Percentiles rank a stretch among this genome's conserved stretches.
These are phyloP conservation scores for Manis javanica DNA, from an alignment of 2,797 vertebrate genomes.

Conservation along the genomic window DNA sequence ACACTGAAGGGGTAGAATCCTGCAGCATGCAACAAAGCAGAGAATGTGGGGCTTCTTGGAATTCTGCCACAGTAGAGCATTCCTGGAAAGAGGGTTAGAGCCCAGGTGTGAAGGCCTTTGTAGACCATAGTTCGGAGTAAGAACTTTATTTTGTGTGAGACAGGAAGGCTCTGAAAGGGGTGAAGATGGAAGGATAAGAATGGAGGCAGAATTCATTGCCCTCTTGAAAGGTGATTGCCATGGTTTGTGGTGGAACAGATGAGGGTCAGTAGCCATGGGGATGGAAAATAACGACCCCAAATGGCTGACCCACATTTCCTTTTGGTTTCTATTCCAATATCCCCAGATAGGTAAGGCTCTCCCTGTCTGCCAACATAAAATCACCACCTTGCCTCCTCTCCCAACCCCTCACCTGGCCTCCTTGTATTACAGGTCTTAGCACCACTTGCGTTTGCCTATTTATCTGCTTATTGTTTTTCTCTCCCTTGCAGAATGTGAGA, in stretches of 20 bases:
- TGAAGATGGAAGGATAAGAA: neutral
- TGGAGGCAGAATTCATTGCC: neutral
- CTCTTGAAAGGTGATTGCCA: neutral
- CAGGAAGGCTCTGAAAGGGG: neutral
- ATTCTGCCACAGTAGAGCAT: neutral
- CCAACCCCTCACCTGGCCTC: neutral
- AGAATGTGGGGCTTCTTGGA: neutral
- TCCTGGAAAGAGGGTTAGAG: neutral
- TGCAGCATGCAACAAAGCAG: neutral
- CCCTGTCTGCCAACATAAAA: neutral
- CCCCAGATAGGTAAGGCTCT: neutral
- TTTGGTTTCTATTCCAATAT: neutral
- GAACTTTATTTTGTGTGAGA: neutral
- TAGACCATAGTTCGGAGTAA: neutral
- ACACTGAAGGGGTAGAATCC: neutral
- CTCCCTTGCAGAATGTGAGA: neutral
- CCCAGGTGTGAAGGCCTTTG: neutral
- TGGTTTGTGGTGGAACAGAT: neutral
- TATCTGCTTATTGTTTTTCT: neutral
- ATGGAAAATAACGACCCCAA: neutral
- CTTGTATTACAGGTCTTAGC: neutral
- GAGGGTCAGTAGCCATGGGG: neutral
- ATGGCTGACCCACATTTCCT: neutral
- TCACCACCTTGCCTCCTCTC: neutral
- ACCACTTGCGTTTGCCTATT: neutral